Percentiles rank a stretch among this genome's conserved stretches.
These are phyloP conservation scores for Cheilosia soror DNA, from an alignment of 2,888 invertebrate species.

Conservation along the genomic window DNA sequence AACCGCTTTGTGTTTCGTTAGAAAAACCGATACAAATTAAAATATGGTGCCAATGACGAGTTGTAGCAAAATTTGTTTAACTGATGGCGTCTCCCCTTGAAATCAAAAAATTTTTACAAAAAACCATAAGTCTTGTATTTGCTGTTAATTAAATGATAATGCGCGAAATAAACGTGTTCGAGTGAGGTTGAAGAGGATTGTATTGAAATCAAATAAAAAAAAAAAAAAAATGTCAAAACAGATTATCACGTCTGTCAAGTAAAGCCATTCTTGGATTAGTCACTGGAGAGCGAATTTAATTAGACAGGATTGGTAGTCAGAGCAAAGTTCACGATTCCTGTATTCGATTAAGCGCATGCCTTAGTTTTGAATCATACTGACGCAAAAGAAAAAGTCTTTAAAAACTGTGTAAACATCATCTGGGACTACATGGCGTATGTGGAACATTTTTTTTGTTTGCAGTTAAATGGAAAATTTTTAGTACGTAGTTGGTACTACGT, in stretches of 20 bases:
- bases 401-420: background rate
- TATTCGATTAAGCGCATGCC: background rate
- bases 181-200: background rate
- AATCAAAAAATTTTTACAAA: background rate
- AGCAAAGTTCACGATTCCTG: slow-evolving; percentile 5
- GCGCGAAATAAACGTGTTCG: background rate
- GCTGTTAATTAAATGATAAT: slow-evolving; percentile 9
- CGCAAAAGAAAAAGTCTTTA: background rate
- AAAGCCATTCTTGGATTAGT: slow-evolving; percentile 10
- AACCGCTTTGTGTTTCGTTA: background rate
- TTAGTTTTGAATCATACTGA: slow-evolving; percentile 21
- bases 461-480: background rate
- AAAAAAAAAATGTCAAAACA: slow-evolving; percentile 1
- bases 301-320: background rate
- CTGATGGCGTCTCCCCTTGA: slow-evolving; percentile 7
- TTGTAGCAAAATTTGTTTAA: slow-evolving; percentile 3
- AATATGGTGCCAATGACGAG: slow-evolving; percentile 21
- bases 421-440: slow-evolving; percentile 40
- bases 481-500: no score
- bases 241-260: background rate
- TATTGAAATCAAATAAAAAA: background rate
- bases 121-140: background rate
- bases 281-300: background rate
- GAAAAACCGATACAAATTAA: slow-evolving; percentile 8
- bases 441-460: slow-evolving; percentile 28